phyloP scores from a whole-genome alignment of 2,888 invertebrate genomes.

The Gymnosoma rotundatum region DNA sequence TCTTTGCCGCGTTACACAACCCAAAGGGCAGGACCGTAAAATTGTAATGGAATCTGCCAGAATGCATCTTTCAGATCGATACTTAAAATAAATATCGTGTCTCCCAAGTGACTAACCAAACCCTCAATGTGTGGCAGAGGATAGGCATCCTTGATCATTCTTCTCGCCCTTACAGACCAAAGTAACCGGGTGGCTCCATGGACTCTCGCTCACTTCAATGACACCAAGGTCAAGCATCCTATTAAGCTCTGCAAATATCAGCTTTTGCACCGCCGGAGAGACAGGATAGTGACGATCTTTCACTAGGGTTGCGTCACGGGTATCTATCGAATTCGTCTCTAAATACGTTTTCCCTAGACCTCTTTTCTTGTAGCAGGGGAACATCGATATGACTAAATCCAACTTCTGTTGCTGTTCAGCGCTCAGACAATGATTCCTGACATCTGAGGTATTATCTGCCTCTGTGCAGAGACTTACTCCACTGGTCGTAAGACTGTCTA shows the following conservation, averaged over 20 bases:
- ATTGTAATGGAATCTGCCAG: slow-evolving; percentile 25
- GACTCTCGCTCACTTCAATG: not conserved
- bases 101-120: too few relatives aligned
- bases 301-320: not conserved
- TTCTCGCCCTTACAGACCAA: slow-evolving; percentile 1
- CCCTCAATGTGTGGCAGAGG: too few relatives aligned
- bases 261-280: not conserved
- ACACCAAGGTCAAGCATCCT: too few relatives aligned
- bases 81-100: not conserved
- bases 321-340: not conserved
- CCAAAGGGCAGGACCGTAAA: slow-evolving; percentile 45
- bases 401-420: not conserved
- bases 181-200: not conserved
- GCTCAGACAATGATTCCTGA: not conserved
- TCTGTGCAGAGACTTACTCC: not conserved
- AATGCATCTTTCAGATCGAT: slow-evolving; percentile 7
- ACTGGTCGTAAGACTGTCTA: not conserved
- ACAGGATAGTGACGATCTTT: not conserved
- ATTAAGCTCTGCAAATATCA: not conserved
- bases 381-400: not conserved
- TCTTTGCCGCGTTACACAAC: slow-evolving; percentile 42
- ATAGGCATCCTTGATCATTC: not conserved
- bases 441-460: not conserved
- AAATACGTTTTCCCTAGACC: not conserved
- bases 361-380: not conserved